These are phyloP conservation scores for Periophthalmus modestus DNA, from an alignment of 2,113 vertebrate species.

Conservation along the genomic window DNA sequence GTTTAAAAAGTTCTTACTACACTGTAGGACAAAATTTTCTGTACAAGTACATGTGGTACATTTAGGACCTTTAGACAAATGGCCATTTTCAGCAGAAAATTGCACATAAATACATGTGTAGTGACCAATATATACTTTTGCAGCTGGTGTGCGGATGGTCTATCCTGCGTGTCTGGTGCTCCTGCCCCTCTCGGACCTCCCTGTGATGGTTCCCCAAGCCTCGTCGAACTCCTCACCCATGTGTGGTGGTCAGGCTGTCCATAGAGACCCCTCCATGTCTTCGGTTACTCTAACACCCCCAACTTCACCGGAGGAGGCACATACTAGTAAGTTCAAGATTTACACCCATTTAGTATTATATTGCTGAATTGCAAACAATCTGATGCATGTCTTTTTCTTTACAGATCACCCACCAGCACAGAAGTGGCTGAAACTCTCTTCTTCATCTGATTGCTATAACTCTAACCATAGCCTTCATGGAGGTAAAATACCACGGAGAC, in stretches of 20 bases:
- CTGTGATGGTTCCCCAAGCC: slow-evolving; percentile 82
- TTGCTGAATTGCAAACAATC: background rate
- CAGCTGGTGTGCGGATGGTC: slow-evolving; percentile 97
- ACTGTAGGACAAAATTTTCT: too few relatives aligned
- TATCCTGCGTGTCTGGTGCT: slow-evolving; percentile 96
- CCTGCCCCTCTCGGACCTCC: slow-evolving; percentile 94
- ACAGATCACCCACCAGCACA: slow-evolving; percentile 90
- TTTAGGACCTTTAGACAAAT: too few relatives aligned
- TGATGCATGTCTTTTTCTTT: slow-evolving; percentile 9
- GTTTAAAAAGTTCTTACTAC: too few relatives aligned
- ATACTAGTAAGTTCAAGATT: slow-evolving; percentile 81
- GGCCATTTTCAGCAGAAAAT: too few relatives aligned
- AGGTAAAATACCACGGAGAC: slow-evolving; percentile 91
- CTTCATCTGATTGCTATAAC: slow-evolving; percentile 88
- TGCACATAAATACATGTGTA: background rate
- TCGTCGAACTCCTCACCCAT: slow-evolving; percentile 85
- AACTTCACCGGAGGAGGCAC: slow-evolving; percentile 96
- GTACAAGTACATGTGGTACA: too few relatives aligned
- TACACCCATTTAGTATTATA: background rate
- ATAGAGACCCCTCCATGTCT: slow-evolving; percentile 95
- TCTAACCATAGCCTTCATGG: slow-evolving; percentile 92
- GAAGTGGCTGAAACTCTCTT: slow-evolving; percentile 91
- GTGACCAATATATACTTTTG: slow-evolving; percentile 11
- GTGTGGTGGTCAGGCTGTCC: slow-evolving; percentile 88
- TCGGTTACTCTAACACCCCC: slow-evolving; percentile 97